Conservation (phyloP, 1,140 invertebrate genomes). For the Drosophila bocki region DNA sequence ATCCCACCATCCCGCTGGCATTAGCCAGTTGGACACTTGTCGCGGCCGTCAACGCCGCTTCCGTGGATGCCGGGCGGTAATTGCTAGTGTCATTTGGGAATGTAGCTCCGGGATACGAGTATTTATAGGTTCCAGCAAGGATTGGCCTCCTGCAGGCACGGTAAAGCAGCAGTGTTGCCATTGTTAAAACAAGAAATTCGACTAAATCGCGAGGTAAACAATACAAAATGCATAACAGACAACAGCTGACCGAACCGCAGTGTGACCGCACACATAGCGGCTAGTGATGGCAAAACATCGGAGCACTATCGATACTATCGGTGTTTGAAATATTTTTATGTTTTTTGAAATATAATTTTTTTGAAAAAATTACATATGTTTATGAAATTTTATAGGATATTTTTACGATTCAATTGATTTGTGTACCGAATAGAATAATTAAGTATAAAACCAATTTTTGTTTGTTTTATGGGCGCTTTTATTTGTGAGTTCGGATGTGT, state of each 20-base stretch:
- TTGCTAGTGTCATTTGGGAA: conserved; percentile 8
- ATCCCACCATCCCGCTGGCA: conserved; percentile 56
- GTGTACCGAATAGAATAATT: too few species aligned
- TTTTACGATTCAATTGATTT: too few species aligned
- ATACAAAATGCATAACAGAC: conserved; percentile 7
- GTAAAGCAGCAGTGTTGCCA: conserved; percentile 40
- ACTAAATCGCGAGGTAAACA: conserved; percentile 12
- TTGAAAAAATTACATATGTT: too few species aligned
- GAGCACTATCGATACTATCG: too few species aligned
- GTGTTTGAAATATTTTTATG: too few species aligned
- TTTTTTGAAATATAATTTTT: too few species aligned
- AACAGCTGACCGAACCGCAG: conserved; percentile 17
- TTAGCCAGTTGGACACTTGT: conserved; percentile 38
- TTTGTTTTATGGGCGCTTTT: too few species aligned
- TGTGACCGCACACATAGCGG: neutral
- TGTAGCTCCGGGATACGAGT: conserved; percentile 13
- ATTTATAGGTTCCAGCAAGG: conserved; percentile 2
- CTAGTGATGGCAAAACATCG: too few species aligned
- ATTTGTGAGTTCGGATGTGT: too few species aligned
- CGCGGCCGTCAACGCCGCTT: conserved; percentile 30
- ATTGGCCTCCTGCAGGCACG: conserved; percentile 24
- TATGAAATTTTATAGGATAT: too few species aligned
- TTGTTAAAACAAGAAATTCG: conserved; percentile 8
- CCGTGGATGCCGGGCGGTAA: conserved; percentile 62
- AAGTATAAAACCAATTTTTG: too few species aligned